Evolutionary conservation across 2,113 vertebrate species (phyloP), one percentile per base, ranked within the genome.

Genomic region (Pygoscelis antarcticus): DNA sequence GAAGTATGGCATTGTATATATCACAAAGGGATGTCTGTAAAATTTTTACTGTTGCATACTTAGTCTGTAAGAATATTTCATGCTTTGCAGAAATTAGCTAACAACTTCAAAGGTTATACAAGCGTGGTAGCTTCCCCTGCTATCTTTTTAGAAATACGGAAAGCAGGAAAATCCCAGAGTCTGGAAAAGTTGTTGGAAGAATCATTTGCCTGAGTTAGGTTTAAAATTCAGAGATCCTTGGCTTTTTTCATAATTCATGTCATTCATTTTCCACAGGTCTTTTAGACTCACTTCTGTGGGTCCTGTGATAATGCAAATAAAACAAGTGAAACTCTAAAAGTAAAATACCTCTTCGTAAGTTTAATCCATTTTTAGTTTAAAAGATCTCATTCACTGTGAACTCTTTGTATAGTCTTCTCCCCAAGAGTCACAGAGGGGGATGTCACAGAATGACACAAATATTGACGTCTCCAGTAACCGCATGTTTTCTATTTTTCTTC

Each of bases 1-100:
- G 46, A 77, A 54, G 4, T 65, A 6, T 5, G 21, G 51, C 5
- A 8, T 10, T 7, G 13, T 38, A 32, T 81, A 0, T 51, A 30
- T 74, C 5, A 18, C 13, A 38, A 57, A 64, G 25, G 19, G 26
- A 42, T 1, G 2, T 9, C n/a, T 62, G 32, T 60, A 52, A 34
- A 26, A 14, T 11, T n/a, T 86, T 51, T 60, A 5, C 19, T 54
- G 5, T 86, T 62, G 8, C 0, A 0, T 62, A 0, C 3, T 21
- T 61, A 20, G 15, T 54, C 9, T 61, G 11, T 42, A 21, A 58
- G 36, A 47, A 4, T 71, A 21, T 14, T 65, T 70, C 1, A 7
- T 47, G 9, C 18, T 60, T 79, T 75, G 9, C 9, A 84, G 69
- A 81, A 83, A 54, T 78, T 58, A 69, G 12, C 16, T 65, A 83